These are phyloP conservation scores for Clivina fossor DNA, from an alignment of 2,888 invertebrate genomes.

Conservation along the genomic window DNA sequence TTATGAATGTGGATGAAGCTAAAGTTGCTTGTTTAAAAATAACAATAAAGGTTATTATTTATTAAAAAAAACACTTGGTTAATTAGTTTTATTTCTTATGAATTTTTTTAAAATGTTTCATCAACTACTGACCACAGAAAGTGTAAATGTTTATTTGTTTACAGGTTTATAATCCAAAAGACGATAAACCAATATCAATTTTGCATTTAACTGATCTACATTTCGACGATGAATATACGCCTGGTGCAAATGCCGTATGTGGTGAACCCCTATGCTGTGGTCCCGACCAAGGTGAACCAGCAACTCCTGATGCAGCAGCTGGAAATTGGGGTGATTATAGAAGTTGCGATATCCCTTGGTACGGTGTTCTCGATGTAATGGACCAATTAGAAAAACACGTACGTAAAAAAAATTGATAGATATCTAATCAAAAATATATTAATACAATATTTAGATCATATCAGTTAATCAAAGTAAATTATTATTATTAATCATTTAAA, in stretches of 20 bases:
- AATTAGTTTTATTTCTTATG: too few species aligned
- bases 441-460: neutral
- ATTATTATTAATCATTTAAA: neutral
- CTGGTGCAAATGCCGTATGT: constrained; percentile 67
- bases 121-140: too few species aligned
- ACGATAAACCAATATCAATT: constrained; percentile 46
- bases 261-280: constrained; percentile 77
- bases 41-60: too few species aligned
- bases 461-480: constrained; percentile 4
- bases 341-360: constrained; percentile 72
- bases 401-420: neutral
- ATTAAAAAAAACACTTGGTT: too few species aligned
- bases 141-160: too few species aligned
- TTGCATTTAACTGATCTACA: constrained; percentile 76
- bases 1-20: too few species aligned
- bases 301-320: constrained; percentile 52
- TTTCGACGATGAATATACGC: constrained; percentile 69
- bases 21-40: too few species aligned
- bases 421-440: neutral
- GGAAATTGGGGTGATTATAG: constrained; percentile 81
- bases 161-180: too few species aligned
- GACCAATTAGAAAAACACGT: constrained; percentile 16
- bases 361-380: constrained; percentile 61
- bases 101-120: too few species aligned
- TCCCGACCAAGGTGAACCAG: constrained; percentile 52